Evolutionary conservation across 2,797 vertebrate genomes (phyloP).

Genomic region (Chelidonichthys spinosus): DNA sequence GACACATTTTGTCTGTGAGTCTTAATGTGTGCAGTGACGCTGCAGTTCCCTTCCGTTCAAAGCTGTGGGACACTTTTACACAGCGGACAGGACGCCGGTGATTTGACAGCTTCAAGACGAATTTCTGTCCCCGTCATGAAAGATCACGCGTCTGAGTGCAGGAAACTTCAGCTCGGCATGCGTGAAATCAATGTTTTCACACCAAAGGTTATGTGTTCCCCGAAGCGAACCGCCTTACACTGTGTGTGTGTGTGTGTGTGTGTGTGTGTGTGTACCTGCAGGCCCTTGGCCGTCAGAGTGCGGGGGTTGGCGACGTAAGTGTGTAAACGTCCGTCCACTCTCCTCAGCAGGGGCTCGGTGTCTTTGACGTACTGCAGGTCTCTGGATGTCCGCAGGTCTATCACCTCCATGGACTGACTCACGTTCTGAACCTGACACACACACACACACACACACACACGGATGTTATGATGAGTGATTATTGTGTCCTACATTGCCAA

Average conservation of each 20-base stretch:
- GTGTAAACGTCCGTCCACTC: slow-evolving; percentile 87
- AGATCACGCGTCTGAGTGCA: slow-evolving; percentile 55
- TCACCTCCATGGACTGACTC: slow-evolving; percentile 95
- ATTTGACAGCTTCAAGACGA: slow-evolving; percentile 64
- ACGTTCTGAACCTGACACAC: slow-evolving; percentile 93
- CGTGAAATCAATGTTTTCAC: slow-evolving; percentile 80
- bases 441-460: slow-evolving; percentile 17
- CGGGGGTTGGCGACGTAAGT: slow-evolving; percentile 73
- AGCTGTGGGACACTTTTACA: slow-evolving; percentile 36
- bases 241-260: slow-evolving; percentile 82
- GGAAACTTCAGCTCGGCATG: slow-evolving; percentile 62
- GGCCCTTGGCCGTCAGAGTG: slow-evolving; percentile 69
- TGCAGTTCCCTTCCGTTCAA: slow-evolving; percentile 35
- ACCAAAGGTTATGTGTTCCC: slow-evolving; percentile 68
- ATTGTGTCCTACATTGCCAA: not conserved
- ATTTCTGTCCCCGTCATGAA: slow-evolving; percentile 50
- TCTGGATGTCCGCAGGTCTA: slow-evolving; percentile 93
- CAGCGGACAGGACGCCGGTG: slow-evolving; percentile 36
- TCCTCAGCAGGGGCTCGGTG: slow-evolving; percentile 94
- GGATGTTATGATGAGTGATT: slow-evolving; percentile 18
- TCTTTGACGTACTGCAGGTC: slow-evolving; percentile 96
- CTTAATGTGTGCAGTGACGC: slow-evolving; percentile 46
- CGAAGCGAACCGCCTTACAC: slow-evolving; percentile 43
- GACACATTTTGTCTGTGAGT: slow-evolving; percentile 11
- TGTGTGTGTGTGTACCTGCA: slow-evolving; percentile 89